These are phyloP conservation scores for Eulemur macaco DNA, from an alignment of 2,113 vertebrate genomes.

Conservation along the genomic window DNA sequence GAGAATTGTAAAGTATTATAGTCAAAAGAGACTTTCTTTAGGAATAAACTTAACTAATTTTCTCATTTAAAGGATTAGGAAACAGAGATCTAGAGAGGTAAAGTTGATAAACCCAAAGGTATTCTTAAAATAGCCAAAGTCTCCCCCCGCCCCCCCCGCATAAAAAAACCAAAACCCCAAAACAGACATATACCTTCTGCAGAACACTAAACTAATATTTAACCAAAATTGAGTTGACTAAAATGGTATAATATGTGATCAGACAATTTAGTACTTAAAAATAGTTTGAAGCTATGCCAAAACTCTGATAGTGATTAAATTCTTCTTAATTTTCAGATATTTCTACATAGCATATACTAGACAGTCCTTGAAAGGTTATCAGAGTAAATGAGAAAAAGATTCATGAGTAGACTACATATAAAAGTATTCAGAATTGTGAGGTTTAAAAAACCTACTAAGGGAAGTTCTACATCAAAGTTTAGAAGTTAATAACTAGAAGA, in stretches of 20 bases:
- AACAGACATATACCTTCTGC: not conserved
- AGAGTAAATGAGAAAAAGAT: constrained; percentile 21
- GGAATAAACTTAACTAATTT: not conserved
- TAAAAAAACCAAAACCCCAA: not conserved
- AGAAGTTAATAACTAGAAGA: not conserved
- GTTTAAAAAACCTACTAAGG: constrained; percentile 13
- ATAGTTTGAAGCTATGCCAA: not conserved
- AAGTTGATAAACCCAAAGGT: not conserved
- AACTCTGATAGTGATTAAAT: not conserved
- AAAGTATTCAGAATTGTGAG: not conserved
- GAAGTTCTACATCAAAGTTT: not conserved
- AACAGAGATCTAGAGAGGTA: not conserved
- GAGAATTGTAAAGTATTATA: not conserved
- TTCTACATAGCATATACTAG: not conserved
- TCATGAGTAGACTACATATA: not conserved
- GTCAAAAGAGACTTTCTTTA: not conserved
- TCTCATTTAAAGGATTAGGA: constrained; percentile 18
- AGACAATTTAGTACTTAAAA: not conserved
- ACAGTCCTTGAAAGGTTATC: not conserved
- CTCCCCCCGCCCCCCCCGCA: accelerated
- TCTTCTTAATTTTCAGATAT: not conserved
- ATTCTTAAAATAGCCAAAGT: not conserved
- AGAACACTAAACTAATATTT: not conserved
- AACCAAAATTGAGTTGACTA: not conserved
- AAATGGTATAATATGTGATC: not conserved